Evolutionary conservation across 2,888 invertebrate species (phyloP).

Genomic region (Trissoscelio sp.): DNA sequence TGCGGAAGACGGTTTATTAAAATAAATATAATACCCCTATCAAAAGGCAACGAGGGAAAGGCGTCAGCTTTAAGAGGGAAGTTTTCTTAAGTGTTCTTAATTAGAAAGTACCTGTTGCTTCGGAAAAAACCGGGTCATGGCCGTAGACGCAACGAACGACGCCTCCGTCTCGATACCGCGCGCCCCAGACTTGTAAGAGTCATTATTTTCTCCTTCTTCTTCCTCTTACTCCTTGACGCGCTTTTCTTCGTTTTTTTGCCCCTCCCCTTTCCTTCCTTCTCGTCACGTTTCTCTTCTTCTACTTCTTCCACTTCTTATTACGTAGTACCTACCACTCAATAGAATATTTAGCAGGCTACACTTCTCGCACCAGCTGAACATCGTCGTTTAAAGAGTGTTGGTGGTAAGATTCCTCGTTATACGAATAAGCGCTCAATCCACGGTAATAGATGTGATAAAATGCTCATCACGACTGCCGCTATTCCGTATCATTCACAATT

Average conservation of each 20-base stretch:
- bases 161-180: constrained; percentile 71
- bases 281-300: constrained; percentile 61
- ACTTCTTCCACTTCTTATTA: constrained; percentile 70
- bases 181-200: constrained; percentile 81
- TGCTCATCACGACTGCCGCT: constrained; percentile 58
- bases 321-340: constrained; percentile 74
- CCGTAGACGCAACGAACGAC: constrained; percentile 79
- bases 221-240: constrained; percentile 72
- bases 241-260: constrained; percentile 66
- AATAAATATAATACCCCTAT: constrained; percentile 82
- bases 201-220: constrained; percentile 83
- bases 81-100: constrained; percentile 84
- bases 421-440: constrained; percentile 68
- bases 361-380: constrained; percentile 71
- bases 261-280: constrained; percentile 54
- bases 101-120: constrained; percentile 84
- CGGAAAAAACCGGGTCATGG: constrained; percentile 84
- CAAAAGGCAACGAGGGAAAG: constrained; percentile 78
- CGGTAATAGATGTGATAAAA: constrained; percentile 66
- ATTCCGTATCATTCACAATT: constrained; percentile 33
- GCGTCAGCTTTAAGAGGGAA: constrained; percentile 83
- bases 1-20: constrained; percentile 81
- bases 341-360: constrained; percentile 81
- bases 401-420: constrained; percentile 63
- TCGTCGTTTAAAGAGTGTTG: constrained; percentile 74